phyloP scores from a whole-genome alignment of 2,888 invertebrate species.

The Steinernema scapterisci region DNA sequence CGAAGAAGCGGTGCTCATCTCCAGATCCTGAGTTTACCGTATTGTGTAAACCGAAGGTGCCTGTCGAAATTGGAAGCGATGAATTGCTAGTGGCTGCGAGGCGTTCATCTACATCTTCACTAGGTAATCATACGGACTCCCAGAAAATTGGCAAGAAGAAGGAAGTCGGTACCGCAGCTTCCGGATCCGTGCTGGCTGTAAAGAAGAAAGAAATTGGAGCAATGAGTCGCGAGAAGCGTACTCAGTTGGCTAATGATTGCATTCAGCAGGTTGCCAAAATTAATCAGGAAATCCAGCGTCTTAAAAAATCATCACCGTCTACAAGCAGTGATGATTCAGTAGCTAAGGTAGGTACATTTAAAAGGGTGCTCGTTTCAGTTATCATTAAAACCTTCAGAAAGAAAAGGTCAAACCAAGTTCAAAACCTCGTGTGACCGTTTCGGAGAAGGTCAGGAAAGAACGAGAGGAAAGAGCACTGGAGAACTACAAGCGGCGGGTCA shows the following conservation, averaged over 20 bases:
- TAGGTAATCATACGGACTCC: background rate
- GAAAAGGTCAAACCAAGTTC: too few species aligned
- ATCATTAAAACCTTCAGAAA: too few species aligned
- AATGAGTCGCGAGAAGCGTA: background rate
- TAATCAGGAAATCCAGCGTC: background rate
- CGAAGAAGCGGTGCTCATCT: constrained; percentile 8
- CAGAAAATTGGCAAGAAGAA: background rate
- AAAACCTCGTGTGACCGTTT: too few species aligned
- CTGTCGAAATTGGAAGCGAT: background rate
- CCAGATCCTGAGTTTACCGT: constrained; percentile 15
- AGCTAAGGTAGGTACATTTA: too few species aligned
- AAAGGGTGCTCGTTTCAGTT: too few species aligned
- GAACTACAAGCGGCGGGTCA: too few species aligned
- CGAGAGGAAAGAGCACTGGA: too few species aligned
- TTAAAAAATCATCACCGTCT: background rate
- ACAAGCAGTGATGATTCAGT: background rate
- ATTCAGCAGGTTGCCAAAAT: background rate
- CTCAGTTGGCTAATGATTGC: background rate
- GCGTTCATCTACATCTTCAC: background rate
- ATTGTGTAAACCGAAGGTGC: background rate
- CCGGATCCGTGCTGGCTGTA: background rate
- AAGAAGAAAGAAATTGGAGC: constrained; percentile 2
- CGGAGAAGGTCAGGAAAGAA: too few species aligned
- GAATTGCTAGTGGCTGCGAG: background rate
- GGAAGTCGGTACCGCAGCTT: background rate